Conservation (phyloP, 2,113 vertebrate species). For the Cebus imitator region DNA sequence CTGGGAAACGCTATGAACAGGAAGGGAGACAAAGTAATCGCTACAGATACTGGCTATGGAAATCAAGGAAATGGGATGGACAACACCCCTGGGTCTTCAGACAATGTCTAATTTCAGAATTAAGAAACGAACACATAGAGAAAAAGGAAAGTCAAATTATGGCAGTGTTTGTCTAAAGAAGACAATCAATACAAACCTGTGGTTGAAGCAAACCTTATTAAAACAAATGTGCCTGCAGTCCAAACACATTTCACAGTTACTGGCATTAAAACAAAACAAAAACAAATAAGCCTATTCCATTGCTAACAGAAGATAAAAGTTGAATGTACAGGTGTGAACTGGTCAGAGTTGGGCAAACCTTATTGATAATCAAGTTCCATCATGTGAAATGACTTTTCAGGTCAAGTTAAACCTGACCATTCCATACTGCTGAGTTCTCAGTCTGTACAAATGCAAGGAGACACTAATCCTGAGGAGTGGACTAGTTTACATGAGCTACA, state of each 20-base stretch:
- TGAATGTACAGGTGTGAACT: neutral
- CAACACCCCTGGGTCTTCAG: fast-evolving
- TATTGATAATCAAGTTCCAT: neutral
- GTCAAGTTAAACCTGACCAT: neutral
- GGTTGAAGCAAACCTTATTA: neutral
- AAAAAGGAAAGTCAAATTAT: neutral
- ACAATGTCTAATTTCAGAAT: neutral
- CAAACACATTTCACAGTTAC: neutral
- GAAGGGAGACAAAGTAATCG: neutral
- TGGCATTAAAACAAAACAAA: neutral
- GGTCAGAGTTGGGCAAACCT: neutral
- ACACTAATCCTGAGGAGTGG: neutral
- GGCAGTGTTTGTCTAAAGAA: neutral
- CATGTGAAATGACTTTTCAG: neutral
- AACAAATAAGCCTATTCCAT: neutral
- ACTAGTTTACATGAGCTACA: no score
- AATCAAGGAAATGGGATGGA: neutral
- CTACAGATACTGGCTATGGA: neutral
- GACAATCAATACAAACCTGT: neutral
- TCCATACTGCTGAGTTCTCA: neutral
- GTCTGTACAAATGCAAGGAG: neutral
- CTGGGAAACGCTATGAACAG: neutral
- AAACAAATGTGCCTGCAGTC: neutral
- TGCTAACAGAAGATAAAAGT: neutral
- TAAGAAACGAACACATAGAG: neutral